phyloP scores from a whole-genome alignment of 2,113 vertebrate genomes.

The Ivindomyrus marchei region DNA sequence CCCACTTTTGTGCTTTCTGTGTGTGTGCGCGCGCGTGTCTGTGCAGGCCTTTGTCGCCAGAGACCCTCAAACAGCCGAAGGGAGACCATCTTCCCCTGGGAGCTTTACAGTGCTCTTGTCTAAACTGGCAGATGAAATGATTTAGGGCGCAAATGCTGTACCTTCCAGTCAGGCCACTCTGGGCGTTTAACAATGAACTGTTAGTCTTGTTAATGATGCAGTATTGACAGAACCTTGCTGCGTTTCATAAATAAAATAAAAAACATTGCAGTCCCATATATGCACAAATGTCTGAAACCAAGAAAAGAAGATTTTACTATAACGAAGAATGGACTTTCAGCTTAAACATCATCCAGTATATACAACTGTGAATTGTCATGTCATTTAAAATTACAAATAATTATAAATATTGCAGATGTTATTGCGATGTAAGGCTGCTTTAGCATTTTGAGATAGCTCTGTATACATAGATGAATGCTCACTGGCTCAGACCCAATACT shows the following conservation, averaged over 20 bases:
- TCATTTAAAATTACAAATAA: background rate
- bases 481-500: background rate
- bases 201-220: background rate
- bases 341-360: background rate
- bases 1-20: constrained; percentile 25
- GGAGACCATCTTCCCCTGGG: background rate
- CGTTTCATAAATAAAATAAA: background rate
- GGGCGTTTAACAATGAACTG: background rate
- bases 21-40: background rate
- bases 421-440: background rate
- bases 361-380: background rate
- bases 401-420: background rate
- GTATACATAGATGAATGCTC: background rate
- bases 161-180: background rate
- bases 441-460: background rate
- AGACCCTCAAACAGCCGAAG: background rate
- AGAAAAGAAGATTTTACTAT: background rate
- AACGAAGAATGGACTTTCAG: background rate
- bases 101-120: background rate
- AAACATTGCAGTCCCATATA: background rate
- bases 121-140: background rate
- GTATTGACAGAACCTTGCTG: background rate
- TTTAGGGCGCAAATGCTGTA: background rate
- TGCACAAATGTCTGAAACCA: background rate
- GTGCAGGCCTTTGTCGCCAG: constrained; percentile 1